Conservation (phyloP, 2,888 invertebrate species). For the Octodonta nipae region DNA sequence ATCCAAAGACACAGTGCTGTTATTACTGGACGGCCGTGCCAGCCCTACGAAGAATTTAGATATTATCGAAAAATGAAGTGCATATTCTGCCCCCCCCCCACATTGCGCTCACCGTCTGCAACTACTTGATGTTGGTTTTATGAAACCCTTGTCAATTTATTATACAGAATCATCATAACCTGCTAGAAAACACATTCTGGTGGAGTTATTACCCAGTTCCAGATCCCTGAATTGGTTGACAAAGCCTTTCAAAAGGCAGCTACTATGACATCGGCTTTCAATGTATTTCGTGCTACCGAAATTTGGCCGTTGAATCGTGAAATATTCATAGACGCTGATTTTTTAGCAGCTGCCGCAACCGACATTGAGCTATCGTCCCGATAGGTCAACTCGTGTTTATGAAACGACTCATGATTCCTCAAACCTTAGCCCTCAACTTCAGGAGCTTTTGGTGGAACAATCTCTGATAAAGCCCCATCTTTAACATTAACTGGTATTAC, state of each 20-base stretch:
- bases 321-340: neutral
- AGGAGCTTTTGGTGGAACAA: no score
- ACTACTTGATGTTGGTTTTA: neutral
- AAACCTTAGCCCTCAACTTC: no score
- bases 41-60: conserved; percentile 1
- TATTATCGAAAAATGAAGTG: neutral
- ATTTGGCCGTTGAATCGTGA: no score
- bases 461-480: no score
- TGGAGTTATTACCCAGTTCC: neutral
- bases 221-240: neutral
- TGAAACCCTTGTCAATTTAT: no score
- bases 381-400: neutral
- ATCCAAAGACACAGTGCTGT: neutral
- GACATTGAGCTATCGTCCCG: neutral
- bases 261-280: neutral
- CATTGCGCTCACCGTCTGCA: neutral
- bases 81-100: conserved; percentile 1
- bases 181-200: neutral
- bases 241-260: conserved; percentile 1
- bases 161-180: no score
- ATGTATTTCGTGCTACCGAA: no score
- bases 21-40: neutral
- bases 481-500: no score
- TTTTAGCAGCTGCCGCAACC: neutral
- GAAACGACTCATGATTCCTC: neutral